Evolutionary conservation across 2,888 invertebrate species (phyloP).

Genomic region (Amphipyra tragopoginis): DNA sequence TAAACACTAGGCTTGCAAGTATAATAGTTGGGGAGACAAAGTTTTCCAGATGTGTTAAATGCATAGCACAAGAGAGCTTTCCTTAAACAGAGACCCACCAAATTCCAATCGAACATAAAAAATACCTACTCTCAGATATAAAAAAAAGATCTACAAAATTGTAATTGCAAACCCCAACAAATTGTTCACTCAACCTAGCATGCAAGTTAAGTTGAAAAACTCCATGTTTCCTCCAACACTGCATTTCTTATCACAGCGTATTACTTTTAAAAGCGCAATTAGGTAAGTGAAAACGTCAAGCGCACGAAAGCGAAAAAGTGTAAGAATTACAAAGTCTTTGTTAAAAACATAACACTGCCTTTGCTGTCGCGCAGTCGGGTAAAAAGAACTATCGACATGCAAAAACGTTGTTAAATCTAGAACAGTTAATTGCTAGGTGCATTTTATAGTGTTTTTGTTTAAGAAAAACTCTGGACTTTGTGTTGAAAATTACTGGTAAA

Average conservation of each 20-base stretch:
- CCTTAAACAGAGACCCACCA: too few relatives aligned
- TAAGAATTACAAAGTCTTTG: constrained; percentile 57
- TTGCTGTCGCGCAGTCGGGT: constrained; percentile 23
- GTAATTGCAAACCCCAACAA: too few relatives aligned
- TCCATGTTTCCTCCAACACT: constrained; percentile 10
- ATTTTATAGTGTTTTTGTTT: constrained; percentile 43
- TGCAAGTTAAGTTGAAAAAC: too few relatives aligned
- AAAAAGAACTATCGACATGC: constrained; percentile 61
- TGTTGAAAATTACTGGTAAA: constrained; percentile 56
- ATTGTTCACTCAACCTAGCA: too few relatives aligned
- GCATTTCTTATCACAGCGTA: constrained; percentile 44
- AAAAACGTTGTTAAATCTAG: constrained; percentile 57
- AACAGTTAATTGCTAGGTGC: constrained; percentile 33
- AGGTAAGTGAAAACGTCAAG: constrained; percentile 55
- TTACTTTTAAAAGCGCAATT: constrained; percentile 53
- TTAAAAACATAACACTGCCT: constrained; percentile 28
- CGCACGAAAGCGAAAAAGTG: constrained; percentile 52
- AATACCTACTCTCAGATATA: too few relatives aligned
- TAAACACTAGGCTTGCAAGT: too few relatives aligned
- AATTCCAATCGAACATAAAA: too few relatives aligned
- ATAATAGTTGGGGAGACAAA: too few relatives aligned
- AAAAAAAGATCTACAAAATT: too few relatives aligned
- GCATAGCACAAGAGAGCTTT: too few relatives aligned
- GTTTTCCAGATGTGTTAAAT: too few relatives aligned
- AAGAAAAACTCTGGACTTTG: constrained; percentile 24